A percentile compares a stretch with the other conserved stretches of the same genome.
Evolutionary conservation across 2,888 invertebrate species (phyloP).

Genomic region (Eulithis prunata): DNA sequence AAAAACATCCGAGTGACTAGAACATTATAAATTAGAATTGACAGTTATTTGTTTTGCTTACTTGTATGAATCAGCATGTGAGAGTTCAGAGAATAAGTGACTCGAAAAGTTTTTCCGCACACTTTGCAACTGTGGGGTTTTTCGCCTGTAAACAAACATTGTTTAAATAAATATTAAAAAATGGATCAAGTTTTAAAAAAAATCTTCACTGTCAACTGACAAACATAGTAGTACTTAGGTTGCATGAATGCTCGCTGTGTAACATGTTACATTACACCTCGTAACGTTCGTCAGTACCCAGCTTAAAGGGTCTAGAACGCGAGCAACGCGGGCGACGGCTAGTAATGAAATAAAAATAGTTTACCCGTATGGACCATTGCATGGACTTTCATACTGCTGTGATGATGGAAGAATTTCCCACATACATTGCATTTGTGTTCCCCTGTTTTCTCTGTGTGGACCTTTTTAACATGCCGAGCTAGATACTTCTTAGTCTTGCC

Average conservation of each 20-base stretch:
- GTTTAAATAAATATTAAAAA: no score
- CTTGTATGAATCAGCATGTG: slow-evolving; percentile 45
- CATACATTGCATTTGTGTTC: slow-evolving; percentile 53
- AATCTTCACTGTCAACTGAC: no score
- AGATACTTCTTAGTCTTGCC: slow-evolving; percentile 60
- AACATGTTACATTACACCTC: no score
- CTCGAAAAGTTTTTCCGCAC: slow-evolving; percentile 45
- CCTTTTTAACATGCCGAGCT: slow-evolving; percentile 46
- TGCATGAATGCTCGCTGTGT: no score
- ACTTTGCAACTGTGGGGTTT: slow-evolving; percentile 44
- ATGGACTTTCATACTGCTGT: slow-evolving; percentile 49
- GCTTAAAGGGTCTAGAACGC: no score
- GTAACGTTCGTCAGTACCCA: no score
- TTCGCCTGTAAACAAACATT: slow-evolving; percentile 44
- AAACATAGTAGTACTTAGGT: no score
- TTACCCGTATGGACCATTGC: slow-evolving; percentile 60
- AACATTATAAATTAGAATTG: no score
- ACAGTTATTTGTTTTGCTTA: slow-evolving; percentile 34
- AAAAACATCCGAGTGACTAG: neutral
- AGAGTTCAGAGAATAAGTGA: slow-evolving; percentile 39
- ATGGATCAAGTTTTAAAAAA: no score
- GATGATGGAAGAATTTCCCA: slow-evolving; percentile 55
- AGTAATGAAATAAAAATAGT: slow-evolving; percentile 10
- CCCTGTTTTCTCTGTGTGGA: slow-evolving; percentile 42
- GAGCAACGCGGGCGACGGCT: no score